Evolutionary conservation across 2,797 vertebrate genomes (phyloP), one percentile per base, ranked within the genome.

Genomic region (Telmatherina bonti): DNA sequence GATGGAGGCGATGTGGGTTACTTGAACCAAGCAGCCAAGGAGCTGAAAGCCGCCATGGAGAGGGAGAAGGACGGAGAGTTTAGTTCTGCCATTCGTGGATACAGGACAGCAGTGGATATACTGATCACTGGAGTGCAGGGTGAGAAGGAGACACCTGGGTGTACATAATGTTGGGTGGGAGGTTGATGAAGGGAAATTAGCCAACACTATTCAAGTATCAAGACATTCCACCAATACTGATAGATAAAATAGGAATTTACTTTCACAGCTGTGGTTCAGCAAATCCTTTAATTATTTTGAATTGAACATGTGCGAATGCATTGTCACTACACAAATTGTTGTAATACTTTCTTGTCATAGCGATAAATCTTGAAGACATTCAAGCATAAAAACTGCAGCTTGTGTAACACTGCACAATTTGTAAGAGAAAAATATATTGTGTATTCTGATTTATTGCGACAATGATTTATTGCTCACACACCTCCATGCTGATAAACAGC

Each of bases 41-140:
- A 95, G 89, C 91, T 97, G 57, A 92, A 83, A 18, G 91, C 85
- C 47, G 96, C 96, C 12, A 89, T 96, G 87, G 90, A 91, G 74
- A 85, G 62, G 0, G 96, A 97, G 89, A 92, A 90, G 51, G 91
- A 93, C n/a, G 94, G 93, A 0, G 93, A 96, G 45, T 94, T 95
- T 18, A 79, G 93, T 12, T 81, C 84, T 0, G 96, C 96, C 2
- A 94, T 97, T 52, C 86, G 78, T 31, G 82, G 90, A 35, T 97
- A 96, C 89, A 91, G 94, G 83, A 89, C 91, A 0, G 96, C 95
- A 0, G 96, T 97, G 45, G 95, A 96, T 26, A 84, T 96, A 61
- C 89, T 97, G 66, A 96, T 97, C 68, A 95, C 92, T 62, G 96
- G 96, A 63, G 92, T 94, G 1, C 90, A 95, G 65, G 93, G 96